These are phyloP conservation scores for Spongia lamella DNA, from an alignment of 37 sponge, comb jelly and placozoan species.

Conservation along the genomic window DNA sequence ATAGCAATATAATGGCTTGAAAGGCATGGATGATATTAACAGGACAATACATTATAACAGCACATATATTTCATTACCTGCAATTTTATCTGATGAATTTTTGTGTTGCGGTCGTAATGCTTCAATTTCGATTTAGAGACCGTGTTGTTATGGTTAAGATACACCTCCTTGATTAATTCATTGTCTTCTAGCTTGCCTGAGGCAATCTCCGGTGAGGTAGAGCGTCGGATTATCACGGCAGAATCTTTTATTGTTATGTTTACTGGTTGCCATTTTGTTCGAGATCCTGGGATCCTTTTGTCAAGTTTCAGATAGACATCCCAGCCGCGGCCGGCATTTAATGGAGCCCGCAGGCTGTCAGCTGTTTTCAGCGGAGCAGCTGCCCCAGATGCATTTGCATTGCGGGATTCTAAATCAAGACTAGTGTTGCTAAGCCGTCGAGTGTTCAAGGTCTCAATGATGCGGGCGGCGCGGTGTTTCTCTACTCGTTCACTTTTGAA, in stretches of 20 bases:
- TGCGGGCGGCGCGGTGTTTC: conserved; percentile 44
- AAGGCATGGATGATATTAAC: too few species aligned
- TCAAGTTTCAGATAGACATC: conserved; percentile 68
- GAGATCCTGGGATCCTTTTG: conserved; percentile 49
- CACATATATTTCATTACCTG: conserved; percentile 6
- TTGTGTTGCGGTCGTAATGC: conserved; percentile 48
- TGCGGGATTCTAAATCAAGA: conserved; percentile 24
- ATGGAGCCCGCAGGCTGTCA: conserved; percentile 45
- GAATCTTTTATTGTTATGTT: conserved; percentile 67
- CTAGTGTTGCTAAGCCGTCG: conserved; percentile 63
- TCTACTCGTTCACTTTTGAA: conserved; percentile 69
- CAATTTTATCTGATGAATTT: conserved; percentile 76
- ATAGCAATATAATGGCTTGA: too few species aligned
- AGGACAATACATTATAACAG: background rate
- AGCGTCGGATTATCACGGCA: conserved; percentile 19
- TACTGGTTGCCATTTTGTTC: conserved; percentile 81
- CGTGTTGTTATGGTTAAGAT: conserved; percentile 73
- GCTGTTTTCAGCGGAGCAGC: conserved; percentile 33
- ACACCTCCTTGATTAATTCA: conserved; percentile 51
- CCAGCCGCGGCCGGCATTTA: conserved; percentile 51
- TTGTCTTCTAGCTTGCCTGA: conserved; percentile 7
- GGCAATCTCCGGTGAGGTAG: conserved; percentile 13
- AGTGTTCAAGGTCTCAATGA: conserved; percentile 52
- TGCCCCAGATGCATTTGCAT: background rate
- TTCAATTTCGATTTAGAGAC: conserved; percentile 41